Evolutionary conservation across 2,113 vertebrate genomes (phyloP).

Genomic region (Entelurus aequoreus): DNA sequence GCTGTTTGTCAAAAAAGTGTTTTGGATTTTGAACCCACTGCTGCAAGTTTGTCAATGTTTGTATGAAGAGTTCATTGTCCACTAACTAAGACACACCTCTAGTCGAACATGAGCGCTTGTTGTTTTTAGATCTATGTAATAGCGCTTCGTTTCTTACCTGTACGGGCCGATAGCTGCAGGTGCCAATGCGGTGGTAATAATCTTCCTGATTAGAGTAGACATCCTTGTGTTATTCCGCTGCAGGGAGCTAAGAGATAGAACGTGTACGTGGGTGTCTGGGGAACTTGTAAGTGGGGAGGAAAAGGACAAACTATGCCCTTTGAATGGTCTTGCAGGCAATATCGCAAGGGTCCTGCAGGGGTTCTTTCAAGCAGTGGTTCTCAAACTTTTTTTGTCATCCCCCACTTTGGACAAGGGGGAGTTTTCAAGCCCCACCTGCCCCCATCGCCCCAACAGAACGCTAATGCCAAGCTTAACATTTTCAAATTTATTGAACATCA

Average conservation of each 20-base stretch:
- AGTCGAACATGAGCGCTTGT: slow-evolving; percentile 9
- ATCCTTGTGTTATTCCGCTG: slow-evolving; percentile 18
- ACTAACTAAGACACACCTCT: slow-evolving; percentile 41
- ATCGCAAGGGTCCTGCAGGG: neutral
- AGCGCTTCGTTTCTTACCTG: slow-evolving; percentile 50
- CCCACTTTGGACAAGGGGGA: too few species aligned
- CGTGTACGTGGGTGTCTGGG: neutral
- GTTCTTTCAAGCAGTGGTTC: too few species aligned
- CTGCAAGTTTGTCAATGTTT: slow-evolving; percentile 7
- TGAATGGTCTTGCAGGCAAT: neutral
- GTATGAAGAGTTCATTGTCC: slow-evolving; percentile 23
- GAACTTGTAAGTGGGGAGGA: neutral
- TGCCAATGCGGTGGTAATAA: slow-evolving; percentile 53
- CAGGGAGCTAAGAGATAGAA: too few species aligned
- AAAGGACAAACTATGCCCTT: neutral
- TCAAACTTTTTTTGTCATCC: too few species aligned
- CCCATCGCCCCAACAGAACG: too few species aligned
- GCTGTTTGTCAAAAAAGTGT: neutral
- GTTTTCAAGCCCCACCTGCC: too few species aligned
- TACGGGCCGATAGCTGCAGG: slow-evolving; percentile 68
- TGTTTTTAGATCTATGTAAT: neutral
- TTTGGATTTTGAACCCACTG: slow-evolving; percentile 1
- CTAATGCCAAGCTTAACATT: too few species aligned
- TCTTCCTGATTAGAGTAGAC: slow-evolving; percentile 42
- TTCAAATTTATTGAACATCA: too few species aligned